Conservation (phyloP, 2,797 vertebrate genomes). For the Peromyscus attwateri region DNA sequence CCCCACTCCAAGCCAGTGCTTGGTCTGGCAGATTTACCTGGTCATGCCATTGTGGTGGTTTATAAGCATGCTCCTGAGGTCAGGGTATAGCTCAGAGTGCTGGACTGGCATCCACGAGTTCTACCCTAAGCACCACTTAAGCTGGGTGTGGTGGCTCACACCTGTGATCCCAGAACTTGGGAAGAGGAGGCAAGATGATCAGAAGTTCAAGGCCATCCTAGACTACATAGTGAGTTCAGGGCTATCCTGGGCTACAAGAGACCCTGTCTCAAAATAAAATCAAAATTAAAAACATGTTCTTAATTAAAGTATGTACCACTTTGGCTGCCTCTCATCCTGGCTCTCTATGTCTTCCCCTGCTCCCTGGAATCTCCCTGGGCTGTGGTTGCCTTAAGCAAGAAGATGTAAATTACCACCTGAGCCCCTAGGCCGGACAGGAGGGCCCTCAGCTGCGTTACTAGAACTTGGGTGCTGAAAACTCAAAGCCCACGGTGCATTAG, state of each 20-base stretch:
- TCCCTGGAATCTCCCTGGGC: no score
- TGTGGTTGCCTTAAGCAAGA: not conserved
- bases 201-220: not conserved
- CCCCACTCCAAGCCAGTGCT: not conserved
- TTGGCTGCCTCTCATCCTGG: accelerated
- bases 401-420: not conserved
- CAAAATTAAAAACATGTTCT: not conserved
- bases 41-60: accelerated
- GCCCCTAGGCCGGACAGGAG: not conserved
- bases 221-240: not conserved
- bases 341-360: not conserved
- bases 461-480: not conserved
- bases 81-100: not conserved
- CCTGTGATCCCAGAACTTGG: not conserved
- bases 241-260: not conserved
- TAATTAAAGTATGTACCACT: not conserved
- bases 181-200: not conserved
- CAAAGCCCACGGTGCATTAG: not conserved
- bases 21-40: not conserved
- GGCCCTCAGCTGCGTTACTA: not conserved
- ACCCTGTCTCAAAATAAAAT: not conserved
- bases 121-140: not conserved
- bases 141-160: not conserved
- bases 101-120: not conserved
- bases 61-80: not conserved